Percentiles rank a stretch among this genome's conserved stretches.
phyloP scores from a whole-genome alignment of 30 jellyfish, hydroid and myxozoan genomes.

The Chrysaora quinquecirrha region DNA sequence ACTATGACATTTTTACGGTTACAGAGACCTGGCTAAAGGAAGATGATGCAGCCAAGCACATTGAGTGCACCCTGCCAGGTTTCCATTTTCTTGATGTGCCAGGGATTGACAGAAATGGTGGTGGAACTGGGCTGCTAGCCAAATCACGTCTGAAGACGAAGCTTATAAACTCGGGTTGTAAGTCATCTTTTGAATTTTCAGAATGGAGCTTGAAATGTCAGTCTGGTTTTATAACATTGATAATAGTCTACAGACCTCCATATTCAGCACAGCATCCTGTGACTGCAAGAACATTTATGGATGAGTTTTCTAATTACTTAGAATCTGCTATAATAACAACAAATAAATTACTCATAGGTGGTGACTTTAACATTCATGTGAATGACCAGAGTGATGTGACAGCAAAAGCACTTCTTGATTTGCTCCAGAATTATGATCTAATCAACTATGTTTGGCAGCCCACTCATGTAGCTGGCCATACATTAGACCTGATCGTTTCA shows the following conservation, averaged over 20 bases:
- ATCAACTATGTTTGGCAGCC: constrained; percentile 43
- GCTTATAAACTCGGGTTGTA: constrained; percentile 50
- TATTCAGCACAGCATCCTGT: constrained; percentile 39
- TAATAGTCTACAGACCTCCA: constrained; percentile 55
- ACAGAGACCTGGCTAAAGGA: constrained; percentile 64
- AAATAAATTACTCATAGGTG: constrained; percentile 29
- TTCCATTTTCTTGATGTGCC: constrained; percentile 42
- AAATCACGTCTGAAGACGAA: constrained; percentile 47
- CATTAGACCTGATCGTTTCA: constrained; percentile 28
- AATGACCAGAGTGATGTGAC: constrained; percentile 19
- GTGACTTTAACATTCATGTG: constrained; percentile 47
- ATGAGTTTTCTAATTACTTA: constrained; percentile 37
- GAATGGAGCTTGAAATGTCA: constrained; percentile 50
- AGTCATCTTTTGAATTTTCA: constrained; percentile 54
- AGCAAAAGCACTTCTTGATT: constrained; percentile 32
- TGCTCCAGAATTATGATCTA: constrained; percentile 40
- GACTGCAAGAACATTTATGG: constrained; percentile 34
- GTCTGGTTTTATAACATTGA: constrained; percentile 46
- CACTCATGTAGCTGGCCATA: constrained; percentile 33
- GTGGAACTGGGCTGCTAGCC: constrained; percentile 57
- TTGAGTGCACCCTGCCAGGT: constrained; percentile 34
- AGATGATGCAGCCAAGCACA: constrained; percentile 31
- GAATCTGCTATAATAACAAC: constrained; percentile 45
- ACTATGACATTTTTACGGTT: constrained; percentile 44
- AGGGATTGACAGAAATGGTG: constrained; percentile 46